These are phyloP conservation scores for Nomada ferruginata DNA, from an alignment of 2,888 invertebrate genomes.

Conservation along the genomic window DNA sequence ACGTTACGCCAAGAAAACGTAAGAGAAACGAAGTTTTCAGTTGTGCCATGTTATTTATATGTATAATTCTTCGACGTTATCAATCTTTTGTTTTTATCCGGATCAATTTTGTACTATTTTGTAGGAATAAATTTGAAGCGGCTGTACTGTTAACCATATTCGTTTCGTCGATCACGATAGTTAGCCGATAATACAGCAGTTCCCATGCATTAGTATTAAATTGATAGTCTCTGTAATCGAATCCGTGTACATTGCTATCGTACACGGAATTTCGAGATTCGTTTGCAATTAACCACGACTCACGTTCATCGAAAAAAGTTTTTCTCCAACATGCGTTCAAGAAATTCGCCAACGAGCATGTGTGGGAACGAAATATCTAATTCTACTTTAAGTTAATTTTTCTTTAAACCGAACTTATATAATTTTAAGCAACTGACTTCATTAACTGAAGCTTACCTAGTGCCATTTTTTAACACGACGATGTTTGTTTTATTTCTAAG, in stretches of 20 bases:
- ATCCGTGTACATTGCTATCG: conserved; percentile 23
- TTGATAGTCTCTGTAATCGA: conserved; percentile 11
- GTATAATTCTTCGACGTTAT: background rate
- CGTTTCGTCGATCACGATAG: conserved; percentile 24
- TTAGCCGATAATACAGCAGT: conserved; percentile 14
- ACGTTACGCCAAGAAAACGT: background rate
- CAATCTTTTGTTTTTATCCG: background rate
- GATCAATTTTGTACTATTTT: background rate
- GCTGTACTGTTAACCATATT: background rate
- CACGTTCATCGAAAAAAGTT: background rate
- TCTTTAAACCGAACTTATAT: background rate
- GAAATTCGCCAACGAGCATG: background rate
- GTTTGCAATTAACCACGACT: conserved; percentile 3
- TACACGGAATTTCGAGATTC: conserved; percentile 21
- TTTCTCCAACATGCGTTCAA: too few relatives aligned
- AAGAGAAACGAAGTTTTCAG: background rate
- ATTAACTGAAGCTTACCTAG: conserved; percentile 6
- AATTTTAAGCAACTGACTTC: background rate
- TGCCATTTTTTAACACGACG: conserved; percentile 43
- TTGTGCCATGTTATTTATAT: background rate
- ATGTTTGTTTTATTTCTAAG: conserved; percentile 18
- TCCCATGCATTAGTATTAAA: conserved; percentile 30
- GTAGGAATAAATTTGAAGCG: background rate
- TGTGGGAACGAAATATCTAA: background rate
- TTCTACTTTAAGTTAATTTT: background rate